phyloP scores from a whole-genome alignment of 92 coral and sea anemone genomes.

The Montipora capitata region DNA sequence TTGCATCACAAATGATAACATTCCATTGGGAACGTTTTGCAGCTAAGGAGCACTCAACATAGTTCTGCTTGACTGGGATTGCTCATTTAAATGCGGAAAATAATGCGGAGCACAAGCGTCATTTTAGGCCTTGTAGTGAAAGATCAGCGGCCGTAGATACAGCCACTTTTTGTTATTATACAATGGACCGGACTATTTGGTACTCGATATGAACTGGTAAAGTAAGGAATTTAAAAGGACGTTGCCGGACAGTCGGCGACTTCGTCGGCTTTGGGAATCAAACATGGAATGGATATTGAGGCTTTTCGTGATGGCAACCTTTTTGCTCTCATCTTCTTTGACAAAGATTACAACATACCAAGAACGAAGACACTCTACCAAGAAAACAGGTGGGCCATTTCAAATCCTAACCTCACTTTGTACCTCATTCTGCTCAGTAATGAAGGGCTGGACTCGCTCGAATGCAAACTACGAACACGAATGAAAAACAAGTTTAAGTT shows the following conservation, averaged over 20 bases:
- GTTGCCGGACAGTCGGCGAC: not conserved
- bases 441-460: not conserved
- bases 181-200: not conserved
- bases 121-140: not conserved
- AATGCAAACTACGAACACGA: not conserved
- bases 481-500: not conserved
- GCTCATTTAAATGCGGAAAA: conserved; percentile 66
- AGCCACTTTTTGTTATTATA: not conserved
- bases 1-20: conserved; percentile 44
- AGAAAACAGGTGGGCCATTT: conserved; percentile 13
- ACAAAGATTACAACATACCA: conserved; percentile 3
- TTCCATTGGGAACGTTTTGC: conserved; percentile 42
- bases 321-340: conserved; percentile 21
- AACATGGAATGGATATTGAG: conserved; percentile 36
- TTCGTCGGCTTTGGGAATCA: conserved; percentile 2
- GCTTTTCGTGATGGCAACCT: conserved; percentile 18
- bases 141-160: not conserved
- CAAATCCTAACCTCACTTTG: not conserved
- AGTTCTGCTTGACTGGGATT: conserved; percentile 17
- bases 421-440: not conserved
- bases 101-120: not conserved
- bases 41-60: conserved; percentile 22
- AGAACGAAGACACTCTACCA: not conserved
- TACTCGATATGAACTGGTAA: not conserved
- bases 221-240: not conserved